Evolutionary conservation across 2,113 vertebrate genomes (phyloP), one percentile per base, ranked within the genome.

Genomic region (Actinemys pallida): DNA sequence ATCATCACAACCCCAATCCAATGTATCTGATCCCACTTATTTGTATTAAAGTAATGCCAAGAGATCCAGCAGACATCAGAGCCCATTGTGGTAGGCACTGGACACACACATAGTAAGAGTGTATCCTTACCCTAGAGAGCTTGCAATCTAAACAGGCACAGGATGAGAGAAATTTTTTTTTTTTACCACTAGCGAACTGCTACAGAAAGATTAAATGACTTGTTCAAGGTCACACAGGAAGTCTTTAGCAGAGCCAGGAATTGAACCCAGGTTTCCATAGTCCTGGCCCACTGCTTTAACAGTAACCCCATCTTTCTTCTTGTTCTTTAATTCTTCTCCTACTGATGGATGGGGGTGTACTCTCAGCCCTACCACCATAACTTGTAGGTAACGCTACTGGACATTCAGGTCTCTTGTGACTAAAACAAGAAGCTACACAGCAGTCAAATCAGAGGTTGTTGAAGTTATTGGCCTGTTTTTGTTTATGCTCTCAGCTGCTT

Each of bases 61-160:
- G 79, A n/a, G 45, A 42, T n/a, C 79, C 42, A 17, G 35, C 80
- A 50, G 47, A 83, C 78, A 82, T 49, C 0, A 0, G 54, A 76
- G 52, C 16, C 9, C 8, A 39, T 3, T 0, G 0, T 0, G 56
- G 50, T 3, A 0, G 24, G 76, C 59, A 35, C n/a, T 80, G 42
- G 50, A 82, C 24, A 56, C 54, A 56, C 47, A 83, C n/a, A 53
- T 52, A 53, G 69, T 19, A 31, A 59, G 69, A 25, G 19, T 10
- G 22, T 56, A 24, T 22, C 54, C 22, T 24, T 56, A 56, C 54
- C 54, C 20, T 56, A 56, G 10, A 56, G 22, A 56, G 22, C 25
- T 57, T 57, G 25, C 56, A 57, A 27, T 57, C 87, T 89, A 56
- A 95, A 86, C 93, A 53, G 92, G 45, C 39, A 90, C 81, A 72